Percentiles rank a stretch among this genome's conserved stretches.
phyloP scores from a whole-genome alignment of 2,888 invertebrate genomes.

The Himalopsyche anomala region DNA sequence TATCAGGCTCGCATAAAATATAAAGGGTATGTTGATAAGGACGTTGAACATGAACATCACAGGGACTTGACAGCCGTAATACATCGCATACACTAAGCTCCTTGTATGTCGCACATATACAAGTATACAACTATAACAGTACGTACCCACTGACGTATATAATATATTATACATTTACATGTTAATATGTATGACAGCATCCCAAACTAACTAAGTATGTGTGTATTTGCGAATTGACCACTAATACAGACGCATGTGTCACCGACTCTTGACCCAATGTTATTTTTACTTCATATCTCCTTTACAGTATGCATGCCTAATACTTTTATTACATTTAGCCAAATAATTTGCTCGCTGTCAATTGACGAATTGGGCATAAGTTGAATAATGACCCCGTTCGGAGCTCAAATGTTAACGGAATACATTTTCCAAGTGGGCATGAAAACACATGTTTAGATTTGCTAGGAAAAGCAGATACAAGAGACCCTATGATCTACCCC shows the following conservation, averaged over 20 bases:
- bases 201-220: too few relatives aligned
- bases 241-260: not conserved
- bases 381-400: too few relatives aligned
- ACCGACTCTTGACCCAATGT: slow-evolving; percentile 18
- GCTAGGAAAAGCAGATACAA: too few relatives aligned
- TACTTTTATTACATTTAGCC: not conserved
- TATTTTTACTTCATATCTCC: not conserved
- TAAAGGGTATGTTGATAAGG: slow-evolving; percentile 37
- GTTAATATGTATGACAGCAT: too few relatives aligned
- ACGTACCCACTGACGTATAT: not conserved
- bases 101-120: slow-evolving; percentile 28
- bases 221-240: not conserved
- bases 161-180: not conserved
- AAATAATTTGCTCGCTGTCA: too few relatives aligned
- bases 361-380: too few relatives aligned
- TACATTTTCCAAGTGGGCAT: too few relatives aligned
- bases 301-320: not conserved
- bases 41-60: slow-evolving; percentile 22
- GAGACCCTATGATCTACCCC: too few relatives aligned
- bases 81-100: slow-evolving; percentile 36
- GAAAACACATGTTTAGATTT: too few relatives aligned
- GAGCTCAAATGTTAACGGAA: too few relatives aligned
- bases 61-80: slow-evolving; percentile 23
- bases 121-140: not conserved
- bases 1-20: slow-evolving; percentile 27